Evolutionary conservation across 2,888 invertebrate genomes (phyloP).

Genomic region (Ichneumoninae sp.): DNA sequence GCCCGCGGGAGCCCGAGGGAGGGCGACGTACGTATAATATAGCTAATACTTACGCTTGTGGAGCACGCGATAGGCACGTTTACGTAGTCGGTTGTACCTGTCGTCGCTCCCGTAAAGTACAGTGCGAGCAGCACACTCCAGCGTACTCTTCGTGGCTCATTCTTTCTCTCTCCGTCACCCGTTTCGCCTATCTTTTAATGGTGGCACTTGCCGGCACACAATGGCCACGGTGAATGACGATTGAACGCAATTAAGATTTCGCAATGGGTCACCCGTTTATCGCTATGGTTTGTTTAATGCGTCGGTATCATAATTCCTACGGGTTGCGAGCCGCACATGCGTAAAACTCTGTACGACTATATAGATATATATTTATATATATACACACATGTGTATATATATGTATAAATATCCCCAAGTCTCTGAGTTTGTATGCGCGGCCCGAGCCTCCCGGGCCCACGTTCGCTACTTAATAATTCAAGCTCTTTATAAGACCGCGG

Average conservation of each 20-base stretch:
- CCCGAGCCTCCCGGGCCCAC: slow-evolving; percentile 49
- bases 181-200: slow-evolving; percentile 65
- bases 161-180: slow-evolving; percentile 41
- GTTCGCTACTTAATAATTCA: slow-evolving; percentile 67
- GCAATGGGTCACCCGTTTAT: slow-evolving; percentile 69
- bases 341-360: slow-evolving; percentile 29
- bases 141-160: background rate
- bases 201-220: slow-evolving; percentile 73
- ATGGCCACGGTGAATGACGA: slow-evolving; percentile 75
- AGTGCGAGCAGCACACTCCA: slow-evolving; percentile 44
- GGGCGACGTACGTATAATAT: slow-evolving; percentile 71
- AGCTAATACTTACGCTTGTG: slow-evolving; percentile 75
- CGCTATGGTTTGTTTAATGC: slow-evolving; percentile 69
- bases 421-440: background rate
- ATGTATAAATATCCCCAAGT: slow-evolving; percentile 1
- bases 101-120: slow-evolving; percentile 76
- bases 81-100: slow-evolving; percentile 77
- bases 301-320: slow-evolving; percentile 58
- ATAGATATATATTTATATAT: background rate
- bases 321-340: slow-evolving; percentile 43
- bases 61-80: slow-evolving; percentile 79
- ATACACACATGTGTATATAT: background rate
- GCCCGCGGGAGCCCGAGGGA: slow-evolving; percentile 57
- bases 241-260: slow-evolving; percentile 78
- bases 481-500: slow-evolving; percentile 65